Evolutionary conservation across 2,888 invertebrate genomes (phyloP), one percentile per base, ranked within the genome.

Genomic region (Zeuzera pyrina): DNA sequence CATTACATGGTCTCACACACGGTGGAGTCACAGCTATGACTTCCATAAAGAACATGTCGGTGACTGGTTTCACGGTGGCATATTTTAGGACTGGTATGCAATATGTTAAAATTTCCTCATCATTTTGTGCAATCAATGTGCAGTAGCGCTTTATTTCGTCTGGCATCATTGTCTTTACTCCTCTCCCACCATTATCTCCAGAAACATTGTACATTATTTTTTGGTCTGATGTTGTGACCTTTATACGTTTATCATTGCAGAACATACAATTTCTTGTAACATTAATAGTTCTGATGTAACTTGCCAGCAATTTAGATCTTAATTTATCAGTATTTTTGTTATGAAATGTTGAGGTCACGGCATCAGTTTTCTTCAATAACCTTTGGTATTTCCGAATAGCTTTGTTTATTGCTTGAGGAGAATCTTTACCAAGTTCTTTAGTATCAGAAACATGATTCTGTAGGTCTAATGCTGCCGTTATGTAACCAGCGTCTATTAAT

Each of bases 41-140:
- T 43, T 94, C 90, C 64, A 94, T 87, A 59, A 97, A 99, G 62
- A 98, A 93, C 33, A 91, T 64, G 70, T 98, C 94, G 1, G 92
- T 91, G 0, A 94, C 89, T 46, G 87, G 71, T 34, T 85, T 73
- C 0, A 57, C 45, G 1, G 74, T 67, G 3, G 86, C 52, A 36
- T 71, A 52, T 38, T 71, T 78, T 0, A 95, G 66, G 27, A 92
- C 81, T 0, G 94, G 92, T 33, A 91, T 86, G n/a, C 94, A 72
- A n/a, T 88, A 64, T 37, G 72, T 69, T 2, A 98, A 60, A 3
- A 94, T 74, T 0, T 89, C 86, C 23, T 85, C 81, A 52, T 97
- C 93, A 44, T 89, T 88, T 32, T 81, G 57, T 85, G 92, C 94
- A 15, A 96, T 81, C 27, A 86, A 65, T 14, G 90, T 85, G 43